Percentiles rank a stretch among this genome's conserved stretches.
phyloP scores from a whole-genome alignment of 92 coral and sea anemone species.

The Heteractis magnifica region DNA sequence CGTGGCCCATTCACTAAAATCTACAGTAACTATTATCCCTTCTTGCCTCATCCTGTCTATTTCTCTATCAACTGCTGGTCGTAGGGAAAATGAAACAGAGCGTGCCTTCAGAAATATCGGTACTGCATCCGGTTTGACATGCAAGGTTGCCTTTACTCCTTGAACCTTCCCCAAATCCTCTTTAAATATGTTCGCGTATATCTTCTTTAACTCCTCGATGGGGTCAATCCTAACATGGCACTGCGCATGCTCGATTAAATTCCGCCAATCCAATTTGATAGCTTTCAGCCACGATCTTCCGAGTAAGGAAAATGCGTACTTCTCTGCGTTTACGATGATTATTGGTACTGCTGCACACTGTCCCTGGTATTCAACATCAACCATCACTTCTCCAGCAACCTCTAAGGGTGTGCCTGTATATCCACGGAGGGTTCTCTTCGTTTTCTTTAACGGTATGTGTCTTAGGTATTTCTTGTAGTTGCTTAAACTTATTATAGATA shows the following conservation, averaged over 20 bases:
- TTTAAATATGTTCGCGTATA: constrained; percentile 8
- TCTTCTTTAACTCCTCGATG: constrained; percentile 6
- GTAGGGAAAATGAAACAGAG: too few relatives aligned
- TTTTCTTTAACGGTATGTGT: constrained; percentile 25
- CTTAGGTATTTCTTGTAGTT: constrained; percentile 40
- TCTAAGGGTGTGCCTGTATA: constrained; percentile 37
- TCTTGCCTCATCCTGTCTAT: too few relatives aligned
- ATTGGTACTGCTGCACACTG: constrained; percentile 36
- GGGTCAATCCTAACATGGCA: background rate
- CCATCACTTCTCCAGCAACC: constrained; percentile 38
- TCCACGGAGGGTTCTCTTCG: constrained; percentile 25
- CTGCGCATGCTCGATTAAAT: background rate
- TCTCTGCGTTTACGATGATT: constrained; percentile 31
- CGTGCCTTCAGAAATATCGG: too few relatives aligned
- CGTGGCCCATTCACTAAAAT: too few relatives aligned
- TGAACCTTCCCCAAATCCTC: background rate
- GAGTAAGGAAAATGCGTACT: constrained; percentile 22
- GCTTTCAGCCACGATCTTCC: constrained; percentile 6
- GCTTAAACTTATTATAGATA: constrained; percentile 23
- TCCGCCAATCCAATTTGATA: constrained; percentile 19
- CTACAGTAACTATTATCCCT: too few relatives aligned
- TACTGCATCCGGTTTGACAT: too few relatives aligned
- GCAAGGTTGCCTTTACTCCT: too few relatives aligned
- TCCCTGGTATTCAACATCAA: too few relatives aligned
- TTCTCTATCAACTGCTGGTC: too few relatives aligned